Evolutionary conservation across 1,140 invertebrate genomes (phyloP).

Genomic region (Drosophila paulistorum): DNA sequence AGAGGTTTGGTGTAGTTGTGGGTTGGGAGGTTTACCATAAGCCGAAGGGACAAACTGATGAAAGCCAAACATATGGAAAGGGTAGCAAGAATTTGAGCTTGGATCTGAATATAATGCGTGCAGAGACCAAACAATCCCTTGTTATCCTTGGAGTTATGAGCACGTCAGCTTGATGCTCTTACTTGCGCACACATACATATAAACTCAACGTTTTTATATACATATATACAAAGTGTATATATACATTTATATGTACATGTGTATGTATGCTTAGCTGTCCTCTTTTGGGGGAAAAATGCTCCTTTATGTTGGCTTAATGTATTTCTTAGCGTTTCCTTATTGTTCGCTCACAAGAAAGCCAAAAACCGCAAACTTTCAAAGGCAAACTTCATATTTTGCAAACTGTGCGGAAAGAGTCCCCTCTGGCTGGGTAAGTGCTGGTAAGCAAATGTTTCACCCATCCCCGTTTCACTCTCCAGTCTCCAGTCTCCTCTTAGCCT

Average conservation of each 20-base stretch:
- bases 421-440: slow-evolving; percentile 17
- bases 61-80: slow-evolving; percentile 31
- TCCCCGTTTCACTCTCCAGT: neutral
- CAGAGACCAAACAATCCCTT: slow-evolving; percentile 59
- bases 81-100: slow-evolving; percentile 24
- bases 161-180: slow-evolving; percentile 36
- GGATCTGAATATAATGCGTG: slow-evolving; percentile 45
- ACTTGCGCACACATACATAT: slow-evolving; percentile 5
- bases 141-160: slow-evolving; percentile 58
- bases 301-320: slow-evolving; percentile 66
- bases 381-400: slow-evolving; percentile 69
- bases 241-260: neutral
- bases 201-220: neutral
- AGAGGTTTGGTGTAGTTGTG: neutral
- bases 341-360: slow-evolving; percentile 59
- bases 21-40: slow-evolving; percentile 19
- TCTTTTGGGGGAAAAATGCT: slow-evolving; percentile 55
- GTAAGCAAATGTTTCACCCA: slow-evolving; percentile 27
- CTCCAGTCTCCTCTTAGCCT: neutral
- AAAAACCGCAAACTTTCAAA: slow-evolving; percentile 68
- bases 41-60: slow-evolving; percentile 37
- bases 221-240: neutral
- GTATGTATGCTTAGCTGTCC: slow-evolving; percentile 21
- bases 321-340: slow-evolving; percentile 65
- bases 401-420: slow-evolving; percentile 60